These are phyloP conservation scores for Malurus splendens DNA, from an alignment of 2,797 vertebrate species.

Conservation along the genomic window DNA sequence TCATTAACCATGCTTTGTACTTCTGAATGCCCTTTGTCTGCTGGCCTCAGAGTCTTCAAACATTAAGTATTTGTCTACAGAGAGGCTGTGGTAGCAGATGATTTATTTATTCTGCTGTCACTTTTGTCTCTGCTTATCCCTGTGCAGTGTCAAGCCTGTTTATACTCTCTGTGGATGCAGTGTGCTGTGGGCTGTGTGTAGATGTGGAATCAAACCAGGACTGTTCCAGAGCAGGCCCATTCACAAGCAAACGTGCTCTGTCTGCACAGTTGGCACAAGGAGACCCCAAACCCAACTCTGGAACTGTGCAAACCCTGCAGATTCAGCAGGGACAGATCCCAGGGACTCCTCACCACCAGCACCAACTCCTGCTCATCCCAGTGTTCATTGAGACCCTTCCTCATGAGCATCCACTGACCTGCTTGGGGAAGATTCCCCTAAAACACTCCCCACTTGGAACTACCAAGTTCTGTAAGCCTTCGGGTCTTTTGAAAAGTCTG, in stretches of 20 bases:
- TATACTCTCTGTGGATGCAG: background rate
- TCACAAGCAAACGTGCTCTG: background rate
- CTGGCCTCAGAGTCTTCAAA: background rate
- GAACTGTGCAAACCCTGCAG: accelerated
- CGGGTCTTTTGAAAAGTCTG: background rate
- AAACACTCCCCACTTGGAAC: background rate
- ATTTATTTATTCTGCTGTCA: conserved; percentile 28
- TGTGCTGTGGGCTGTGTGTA: background rate
- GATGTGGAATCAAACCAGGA: background rate
- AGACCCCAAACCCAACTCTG: background rate
- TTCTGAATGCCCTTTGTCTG: conserved; percentile 3
- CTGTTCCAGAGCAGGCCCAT: background rate
- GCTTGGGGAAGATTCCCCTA: background rate
- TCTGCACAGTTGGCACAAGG: background rate
- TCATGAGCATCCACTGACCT: accelerated
- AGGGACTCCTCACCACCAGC: background rate
- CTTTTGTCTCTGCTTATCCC: background rate
- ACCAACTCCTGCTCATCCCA: background rate
- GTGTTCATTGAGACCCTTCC: background rate
- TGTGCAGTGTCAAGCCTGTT: background rate
- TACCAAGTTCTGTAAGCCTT: background rate
- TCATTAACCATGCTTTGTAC: background rate
- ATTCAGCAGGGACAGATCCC: background rate
- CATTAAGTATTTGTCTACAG: background rate
- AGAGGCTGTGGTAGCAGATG: background rate